Percentiles rank a stretch among this genome's conserved stretches.
Evolutionary conservation across 2,888 invertebrate genomes (phyloP).

Genomic region (Pseudococcus viburni): DNA sequence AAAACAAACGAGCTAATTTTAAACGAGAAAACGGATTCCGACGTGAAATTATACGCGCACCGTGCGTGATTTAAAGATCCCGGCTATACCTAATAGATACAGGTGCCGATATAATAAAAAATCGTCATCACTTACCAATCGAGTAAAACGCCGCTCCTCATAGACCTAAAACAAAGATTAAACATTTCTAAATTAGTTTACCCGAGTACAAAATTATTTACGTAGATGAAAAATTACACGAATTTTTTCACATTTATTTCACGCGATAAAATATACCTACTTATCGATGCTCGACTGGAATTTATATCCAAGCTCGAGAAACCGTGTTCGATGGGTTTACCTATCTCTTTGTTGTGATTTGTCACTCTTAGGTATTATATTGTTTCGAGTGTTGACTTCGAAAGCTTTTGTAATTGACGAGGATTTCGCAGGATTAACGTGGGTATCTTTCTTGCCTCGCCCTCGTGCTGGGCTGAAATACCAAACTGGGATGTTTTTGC

Average conservation of each 20-base stretch:
- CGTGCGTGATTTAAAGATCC: conserved; percentile 47
- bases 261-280: background rate
- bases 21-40: conserved; percentile 34
- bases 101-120: conserved; percentile 32
- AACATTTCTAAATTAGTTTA: conserved; percentile 15
- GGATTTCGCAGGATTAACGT: background rate
- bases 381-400: background rate
- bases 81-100: background rate
- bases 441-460: background rate
- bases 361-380: background rate
- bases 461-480: background rate
- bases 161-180: conserved; percentile 1
- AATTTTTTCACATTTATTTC: background rate
- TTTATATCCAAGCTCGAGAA: background rate
- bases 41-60: conserved; percentile 12
- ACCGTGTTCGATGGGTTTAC: background rate
- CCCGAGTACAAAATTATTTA: background rate
- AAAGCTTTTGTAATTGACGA: background rate
- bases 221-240: background rate
- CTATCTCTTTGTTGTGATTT: background rate
- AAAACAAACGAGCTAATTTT: conserved; percentile 50
- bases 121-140: conserved; percentile 25
- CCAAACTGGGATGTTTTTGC: background rate
- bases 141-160: background rate
- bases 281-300: background rate